Conservation (phyloP, 2,888 invertebrate genomes). For the Caenorhabditis becei region DNA sequence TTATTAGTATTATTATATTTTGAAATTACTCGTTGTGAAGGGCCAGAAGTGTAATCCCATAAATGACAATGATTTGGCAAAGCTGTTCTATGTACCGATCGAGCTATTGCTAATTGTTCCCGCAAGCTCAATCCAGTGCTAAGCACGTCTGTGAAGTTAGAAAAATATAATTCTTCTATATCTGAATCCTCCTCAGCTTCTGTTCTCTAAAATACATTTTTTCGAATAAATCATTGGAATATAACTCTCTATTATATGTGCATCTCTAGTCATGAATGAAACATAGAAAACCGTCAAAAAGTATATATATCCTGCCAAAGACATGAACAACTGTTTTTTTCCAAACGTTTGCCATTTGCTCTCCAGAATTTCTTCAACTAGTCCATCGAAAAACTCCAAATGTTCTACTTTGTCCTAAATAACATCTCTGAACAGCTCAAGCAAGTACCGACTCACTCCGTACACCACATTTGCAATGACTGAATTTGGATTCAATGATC, state of each 20-base stretch:
- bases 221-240: neutral
- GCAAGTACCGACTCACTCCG: slow-evolving; percentile 86
- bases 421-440: neutral
- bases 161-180: slow-evolving; percentile 33
- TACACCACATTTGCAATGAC: slow-evolving; percentile 96
- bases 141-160: slow-evolving; percentile 29
- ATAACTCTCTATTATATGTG: slow-evolving; percentile 54
- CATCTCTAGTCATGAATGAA: slow-evolving; percentile 89
- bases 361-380: slow-evolving; percentile 93
- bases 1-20: too few species aligned
- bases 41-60: slow-evolving; percentile 66
- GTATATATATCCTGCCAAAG: slow-evolving; percentile 92
- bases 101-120: slow-evolving; percentile 55
- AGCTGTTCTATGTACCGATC: slow-evolving; percentile 9
- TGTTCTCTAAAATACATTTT: slow-evolving; percentile 5
- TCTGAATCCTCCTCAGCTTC: slow-evolving; percentile 13
- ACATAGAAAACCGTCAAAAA: slow-evolving; percentile 92
- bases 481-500: slow-evolving; percentile 93
- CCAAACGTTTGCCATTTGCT: slow-evolving; percentile 99
- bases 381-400: slow-evolving; percentile 94
- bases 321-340: slow-evolving; percentile 83
- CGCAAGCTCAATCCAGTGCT: slow-evolving; percentile 46
- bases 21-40: slow-evolving; percentile 45
- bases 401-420: slow-evolving; percentile 96
- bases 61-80: slow-evolving; percentile 69